Base-by-base conservation (phyloP, 2,113 vertebrate species). In the Typhlomys cinereus region DNA sequence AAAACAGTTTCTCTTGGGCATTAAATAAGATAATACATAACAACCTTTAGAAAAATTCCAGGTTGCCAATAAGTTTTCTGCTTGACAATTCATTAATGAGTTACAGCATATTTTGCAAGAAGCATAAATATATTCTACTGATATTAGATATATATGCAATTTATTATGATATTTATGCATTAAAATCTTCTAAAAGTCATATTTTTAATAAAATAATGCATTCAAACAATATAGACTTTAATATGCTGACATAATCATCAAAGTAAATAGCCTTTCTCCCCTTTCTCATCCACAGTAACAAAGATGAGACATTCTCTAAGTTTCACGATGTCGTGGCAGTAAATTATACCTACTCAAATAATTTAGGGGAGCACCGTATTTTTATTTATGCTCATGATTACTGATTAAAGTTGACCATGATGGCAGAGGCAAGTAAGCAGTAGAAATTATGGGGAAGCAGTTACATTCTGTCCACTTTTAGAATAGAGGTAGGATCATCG, bases 41-140 rank as follows among this genome's bases (percentile, higher is more conserved):
- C 74, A 44, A 81, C 9, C 76, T 62, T 90, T 74, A 69, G 20
- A 69, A 78, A 23, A 8, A 70, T 39, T 29, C 9, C 31, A 23
- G 7, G 31, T 12, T 59, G 11, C 10, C 36, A 74, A n/a, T 39
- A 87, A 89, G 17, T 71, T 81, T 71, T 92, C 5, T 80, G 11
- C 5, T 78, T 80, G 73, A 89, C 29, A 82, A 86, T 70, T 90
- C 13, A 89, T 75, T 86, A 82, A 73, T 67, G 18, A 85, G 31
- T 59, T 10, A 64, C 39, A 39, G 15, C 34, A 71, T 67, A 85
- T n/a, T 88, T 73, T 78, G 3, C 59, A 70, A 54, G 25, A 73
- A 92, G 14, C 29, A 4, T 20, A 87, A 50, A 3, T 62, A 31
- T 74, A 90, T 10, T 29, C 1, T 44, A 79, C 46, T 89, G 84